These are phyloP conservation scores for Rhagoletis zephyria DNA, from an alignment of 1,140 invertebrate species.

Conservation along the genomic window DNA sequence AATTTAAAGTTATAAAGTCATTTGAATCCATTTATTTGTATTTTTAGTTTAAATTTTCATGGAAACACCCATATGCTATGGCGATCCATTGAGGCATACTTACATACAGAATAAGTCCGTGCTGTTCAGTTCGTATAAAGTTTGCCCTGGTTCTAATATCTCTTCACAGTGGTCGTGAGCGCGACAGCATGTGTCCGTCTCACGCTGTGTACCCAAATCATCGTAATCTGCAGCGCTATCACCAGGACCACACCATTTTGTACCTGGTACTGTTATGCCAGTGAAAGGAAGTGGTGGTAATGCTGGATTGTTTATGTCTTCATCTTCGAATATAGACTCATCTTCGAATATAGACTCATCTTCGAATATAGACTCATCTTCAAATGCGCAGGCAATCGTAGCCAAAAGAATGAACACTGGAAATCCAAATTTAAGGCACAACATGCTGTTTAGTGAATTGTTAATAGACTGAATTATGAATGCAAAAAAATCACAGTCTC, in stretches of 20 bases:
- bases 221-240: constrained; percentile 80
- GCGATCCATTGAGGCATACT: constrained; percentile 49
- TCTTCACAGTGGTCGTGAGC: constrained; percentile 84
- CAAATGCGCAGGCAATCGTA: constrained; percentile 55
- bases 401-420: neutral
- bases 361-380: constrained; percentile 69
- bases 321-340: constrained; percentile 53
- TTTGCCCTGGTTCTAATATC: constrained; percentile 75
- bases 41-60: too few species aligned
- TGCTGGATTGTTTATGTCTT: constrained; percentile 68
- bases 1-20: too few species aligned
- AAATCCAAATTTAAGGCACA: neutral
- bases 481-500: neutral
- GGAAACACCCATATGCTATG: neutral
- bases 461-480: neutral
- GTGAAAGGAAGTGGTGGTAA: constrained; percentile 64
- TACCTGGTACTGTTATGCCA: constrained; percentile 74
- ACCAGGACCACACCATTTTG: constrained; percentile 83
- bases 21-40: too few species aligned
- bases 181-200: constrained; percentile 85
- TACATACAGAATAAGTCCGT: constrained; percentile 76
- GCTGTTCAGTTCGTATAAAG: constrained; percentile 79
- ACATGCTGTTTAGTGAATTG: neutral
- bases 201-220: constrained; percentile 79
- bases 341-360: constrained; percentile 64